A percentile compares a stretch with the other conserved stretches of the same genome.
phyloP scores from a whole-genome alignment of 1,140 invertebrate genomes.

The Drosophila mayri region DNA sequence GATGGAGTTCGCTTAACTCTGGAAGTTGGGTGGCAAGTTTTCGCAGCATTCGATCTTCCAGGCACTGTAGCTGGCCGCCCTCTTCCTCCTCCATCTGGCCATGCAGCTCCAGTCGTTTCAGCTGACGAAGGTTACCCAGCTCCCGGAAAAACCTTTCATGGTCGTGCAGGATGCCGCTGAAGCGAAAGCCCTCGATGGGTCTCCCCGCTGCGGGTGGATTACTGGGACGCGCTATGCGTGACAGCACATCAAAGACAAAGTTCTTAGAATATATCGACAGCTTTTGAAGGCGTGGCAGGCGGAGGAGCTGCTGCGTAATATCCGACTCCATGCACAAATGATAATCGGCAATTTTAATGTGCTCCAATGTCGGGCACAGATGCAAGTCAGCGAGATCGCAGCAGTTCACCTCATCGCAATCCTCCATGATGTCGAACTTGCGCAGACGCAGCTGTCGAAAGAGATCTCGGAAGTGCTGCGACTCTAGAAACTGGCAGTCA shows the following conservation, averaged over 20 bases:
- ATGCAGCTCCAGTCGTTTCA: slow-evolving; percentile 54
- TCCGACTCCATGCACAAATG: slow-evolving; percentile 75
- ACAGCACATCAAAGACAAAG: slow-evolving; percentile 73
- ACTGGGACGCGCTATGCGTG: slow-evolving; percentile 57
- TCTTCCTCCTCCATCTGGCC: slow-evolving; percentile 33
- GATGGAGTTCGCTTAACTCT: slow-evolving; percentile 55
- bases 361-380: slow-evolving; percentile 71
- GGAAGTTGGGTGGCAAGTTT: slow-evolving; percentile 49
- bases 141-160: slow-evolving; percentile 68
- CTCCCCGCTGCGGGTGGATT: slow-evolving; percentile 10
- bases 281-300: slow-evolving; percentile 60
- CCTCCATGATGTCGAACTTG: slow-evolving; percentile 78
- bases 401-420: slow-evolving; percentile 78
- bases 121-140: slow-evolving; percentile 51
- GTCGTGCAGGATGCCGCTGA: slow-evolving; percentile 65
- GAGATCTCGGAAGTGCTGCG: slow-evolving; percentile 69
- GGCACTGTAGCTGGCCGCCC: slow-evolving; percentile 46
- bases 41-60: slow-evolving; percentile 58
- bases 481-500: slow-evolving; percentile 72
- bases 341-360: slow-evolving; percentile 78
- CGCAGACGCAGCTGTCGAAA: slow-evolving; percentile 61
- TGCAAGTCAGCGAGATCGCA: slow-evolving; percentile 70
- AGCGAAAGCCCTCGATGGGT: slow-evolving; percentile 66
- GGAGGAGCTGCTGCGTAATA: slow-evolving; percentile 64
- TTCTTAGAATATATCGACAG: slow-evolving; percentile 77